Evolutionary conservation across 2,888 invertebrate species (phyloP), one percentile per base, ranked within the genome.

Genomic region (Thelaira solivaga): DNA sequence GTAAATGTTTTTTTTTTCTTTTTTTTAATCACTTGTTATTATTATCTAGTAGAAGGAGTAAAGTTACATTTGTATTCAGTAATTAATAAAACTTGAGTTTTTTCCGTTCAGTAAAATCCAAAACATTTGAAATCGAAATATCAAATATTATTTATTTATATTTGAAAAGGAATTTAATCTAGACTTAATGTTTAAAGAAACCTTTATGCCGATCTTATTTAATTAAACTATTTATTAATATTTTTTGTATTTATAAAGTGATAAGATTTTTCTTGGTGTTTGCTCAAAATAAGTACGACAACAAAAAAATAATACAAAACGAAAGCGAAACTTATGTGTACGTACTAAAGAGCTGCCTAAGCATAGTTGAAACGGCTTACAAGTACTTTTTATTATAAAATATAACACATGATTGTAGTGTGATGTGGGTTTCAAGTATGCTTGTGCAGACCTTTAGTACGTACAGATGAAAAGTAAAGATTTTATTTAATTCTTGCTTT

Each of bases 101-200:
- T 74, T 67, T 53, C 22, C 61, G 59, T n/a, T 61, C 51, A 67
- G 34, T 74, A 45, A 67, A 59, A 43, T 36, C 43, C n/a, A n/a
- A 45, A 26, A n/a, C 51, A 61, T 74, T 74, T 74, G 36, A 74
- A 59, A 51, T 41, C 11, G 26, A 67, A 59, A 34, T 53, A 53
- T 67, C 36, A 22, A 67, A 67, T 39, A 67, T 45, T 51, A 26
- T 29, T 51, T 11, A 65, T 65, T 61, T 59, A 74, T 74, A 74
- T 51, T 43, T 13, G 41, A 59, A 29, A 59, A 47, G 8, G 26
- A 22, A 26, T 41, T 43, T 61, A 51, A 74, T 74, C 51, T 61
- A 39, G 22, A 55, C 22, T 57, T 49, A 45, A 22, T 62, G 16
- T 53, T 24, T 29, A 20, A 29, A 26, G 22, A 29, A 71, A 53